Evolutionary conservation across 2,888 invertebrate genomes (phyloP), one percentile per base, ranked within the genome.

Genomic region (Ceraclea dissimilis): DNA sequence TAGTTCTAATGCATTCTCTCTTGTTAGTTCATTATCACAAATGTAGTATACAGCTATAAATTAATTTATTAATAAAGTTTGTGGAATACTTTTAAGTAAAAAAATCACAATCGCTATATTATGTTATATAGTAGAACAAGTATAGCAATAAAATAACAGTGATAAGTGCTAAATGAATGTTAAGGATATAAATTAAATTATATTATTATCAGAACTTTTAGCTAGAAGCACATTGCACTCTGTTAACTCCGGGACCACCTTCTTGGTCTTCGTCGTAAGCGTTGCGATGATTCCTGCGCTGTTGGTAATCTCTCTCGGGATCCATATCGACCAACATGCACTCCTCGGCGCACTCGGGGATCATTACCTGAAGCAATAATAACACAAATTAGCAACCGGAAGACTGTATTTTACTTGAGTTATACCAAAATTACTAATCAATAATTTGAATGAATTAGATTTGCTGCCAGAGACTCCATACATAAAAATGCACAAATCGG

Each of bases 311-410:
- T 63, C 85, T 81, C 63, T 87, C 85, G 0, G 92, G 88, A 70
- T 93, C 90, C 66, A 90, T 81, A 47, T 90, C 88, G 63, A 83
- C 74, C 65, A 93, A 74, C 33, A 72, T 69, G 63, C 85, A 86
- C 68, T 90, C 89, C 67, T 92, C 91, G 0, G 85, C 86, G 60
- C 82, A 78, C 65, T 88, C 88, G 0, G 92, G 90, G 65, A 92
- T 82, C 63, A 82, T 81, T 2, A 78, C 71, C 64, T 62, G 44
- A 17, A 46, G 13, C 43, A 43, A 43, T n/a, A n/a, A n/a, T n/a
- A 26, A 26, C 26, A 26, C 26, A 26, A 26, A n/a, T n/a, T n/a
- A n/a, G n/a, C 57, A 49, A 8, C 16, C 26, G 13, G 18, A 13
- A 52, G 46, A 11, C 1, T n/a, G n/a, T 13, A 51, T 26, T 21